Conservation (phyloP, 2,113 vertebrate genomes). For the Pachycephala philippinensis region DNA sequence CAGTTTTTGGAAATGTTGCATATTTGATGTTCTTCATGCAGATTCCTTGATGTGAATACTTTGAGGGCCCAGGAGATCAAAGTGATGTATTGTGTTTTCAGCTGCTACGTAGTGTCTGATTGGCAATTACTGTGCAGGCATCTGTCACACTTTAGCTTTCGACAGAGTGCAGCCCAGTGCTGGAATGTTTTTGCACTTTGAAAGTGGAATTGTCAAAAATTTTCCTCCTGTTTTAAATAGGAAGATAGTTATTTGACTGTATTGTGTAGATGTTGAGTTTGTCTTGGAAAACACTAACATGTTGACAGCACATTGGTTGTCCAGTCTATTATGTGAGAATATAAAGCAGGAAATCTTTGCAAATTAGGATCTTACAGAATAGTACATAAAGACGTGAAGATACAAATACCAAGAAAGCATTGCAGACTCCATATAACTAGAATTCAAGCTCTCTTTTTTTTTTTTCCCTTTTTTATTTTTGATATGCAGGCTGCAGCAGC, state of each 20-base stretch:
- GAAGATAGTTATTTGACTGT: constrained; percentile 15
- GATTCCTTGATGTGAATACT: constrained; percentile 66
- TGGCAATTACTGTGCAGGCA: constrained; percentile 72
- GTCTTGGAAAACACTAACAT: background rate
- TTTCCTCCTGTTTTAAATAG: constrained; percentile 47
- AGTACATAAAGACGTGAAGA: background rate
- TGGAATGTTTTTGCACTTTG: constrained; percentile 52
- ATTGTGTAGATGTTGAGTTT: background rate
- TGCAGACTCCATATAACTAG: background rate
- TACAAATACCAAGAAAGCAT: background rate
- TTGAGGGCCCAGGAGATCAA: constrained; percentile 72
- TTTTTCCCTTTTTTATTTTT: background rate
- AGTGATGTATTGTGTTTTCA: constrained; percentile 74
- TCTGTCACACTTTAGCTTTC: constrained; percentile 72
- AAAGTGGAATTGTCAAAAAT: constrained; percentile 56
- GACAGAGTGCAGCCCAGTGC: constrained; percentile 31
- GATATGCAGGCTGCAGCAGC: background rate
- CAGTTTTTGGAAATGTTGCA: constrained; percentile 62
- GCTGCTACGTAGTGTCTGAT: constrained; percentile 63
- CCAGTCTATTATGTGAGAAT: background rate
- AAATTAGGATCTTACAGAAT: background rate
- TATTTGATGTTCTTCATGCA: constrained; percentile 62
- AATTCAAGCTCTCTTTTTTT: background rate
- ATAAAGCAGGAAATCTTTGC: background rate
- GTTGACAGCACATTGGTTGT: accelerated